Evolutionary conservation across 2,888 invertebrate genomes (phyloP).

Genomic region (Agrotis exclamationis): DNA sequence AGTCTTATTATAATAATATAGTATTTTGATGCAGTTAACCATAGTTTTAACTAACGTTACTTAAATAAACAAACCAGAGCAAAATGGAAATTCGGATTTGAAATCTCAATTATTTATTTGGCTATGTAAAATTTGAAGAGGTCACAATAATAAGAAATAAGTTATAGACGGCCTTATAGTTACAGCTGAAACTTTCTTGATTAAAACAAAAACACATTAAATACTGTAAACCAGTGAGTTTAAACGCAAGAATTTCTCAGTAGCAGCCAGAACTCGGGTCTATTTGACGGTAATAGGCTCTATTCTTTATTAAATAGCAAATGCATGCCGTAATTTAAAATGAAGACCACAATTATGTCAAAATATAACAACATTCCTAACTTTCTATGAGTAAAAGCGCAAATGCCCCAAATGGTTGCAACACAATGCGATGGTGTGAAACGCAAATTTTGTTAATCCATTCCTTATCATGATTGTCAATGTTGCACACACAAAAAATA

Average conservation of each 20-base stretch:
- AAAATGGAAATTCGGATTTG: slow-evolving; percentile 34
- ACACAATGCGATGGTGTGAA: neutral
- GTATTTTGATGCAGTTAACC: slow-evolving; percentile 57
- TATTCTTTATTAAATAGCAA: too few relatives aligned
- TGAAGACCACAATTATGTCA: too few relatives aligned
- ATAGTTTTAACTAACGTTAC: slow-evolving; percentile 37
- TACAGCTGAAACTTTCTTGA: too few relatives aligned
- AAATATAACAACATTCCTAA: slow-evolving; percentile 27
- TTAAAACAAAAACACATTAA: too few relatives aligned
- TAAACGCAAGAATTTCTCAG: too few relatives aligned
- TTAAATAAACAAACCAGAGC: slow-evolving; percentile 6
- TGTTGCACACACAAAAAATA: slow-evolving; percentile 22
- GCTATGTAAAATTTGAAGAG: neutral
- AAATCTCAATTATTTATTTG: slow-evolving; percentile 54
- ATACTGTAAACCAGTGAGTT: too few relatives aligned
- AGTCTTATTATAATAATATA: slow-evolving; percentile 31
- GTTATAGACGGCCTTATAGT: neutral
- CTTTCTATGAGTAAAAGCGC: slow-evolving; percentile 1
- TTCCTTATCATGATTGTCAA: neutral
- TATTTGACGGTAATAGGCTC: too few relatives aligned
- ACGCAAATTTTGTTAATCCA: slow-evolving; percentile 14
- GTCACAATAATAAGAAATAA: too few relatives aligned
- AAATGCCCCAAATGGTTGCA: slow-evolving; percentile 30
- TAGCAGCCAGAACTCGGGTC: too few relatives aligned
- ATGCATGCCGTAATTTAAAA: too few relatives aligned